Evolutionary conservation across 2,888 invertebrate species (phyloP).

Genomic region (Ophioninae sp.): DNA sequence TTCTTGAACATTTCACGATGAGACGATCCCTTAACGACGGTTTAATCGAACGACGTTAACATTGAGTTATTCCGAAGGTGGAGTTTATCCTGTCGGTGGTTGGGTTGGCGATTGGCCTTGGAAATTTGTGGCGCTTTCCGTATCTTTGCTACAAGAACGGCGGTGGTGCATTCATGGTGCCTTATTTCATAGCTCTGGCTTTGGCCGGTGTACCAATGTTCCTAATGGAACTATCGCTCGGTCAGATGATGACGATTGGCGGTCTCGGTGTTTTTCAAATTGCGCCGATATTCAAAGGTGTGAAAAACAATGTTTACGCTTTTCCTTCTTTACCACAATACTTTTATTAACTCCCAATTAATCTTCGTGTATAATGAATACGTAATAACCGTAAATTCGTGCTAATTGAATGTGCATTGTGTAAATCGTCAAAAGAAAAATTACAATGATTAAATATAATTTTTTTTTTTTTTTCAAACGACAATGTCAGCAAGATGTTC

Average conservation of each 20-base stretch:
- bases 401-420: not conserved
- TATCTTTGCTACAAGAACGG: slow-evolving; percentile 83
- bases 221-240: slow-evolving; percentile 84
- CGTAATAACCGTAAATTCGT: not conserved
- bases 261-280: slow-evolving; percentile 83
- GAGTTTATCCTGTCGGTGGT: slow-evolving; percentile 84
- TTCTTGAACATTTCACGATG: too few relatives aligned
- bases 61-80: slow-evolving; percentile 68
- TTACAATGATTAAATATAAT: not conserved
- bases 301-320: not conserved
- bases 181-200: slow-evolving; percentile 84
- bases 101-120: slow-evolving; percentile 85
- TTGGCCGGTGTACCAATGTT: slow-evolving; percentile 85
- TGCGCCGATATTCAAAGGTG: slow-evolving; percentile 83
- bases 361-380: not conserved
- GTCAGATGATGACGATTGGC: slow-evolving; percentile 84
- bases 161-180: slow-evolving; percentile 83
- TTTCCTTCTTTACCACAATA: not conserved
- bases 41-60: too few relatives aligned
- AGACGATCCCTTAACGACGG: too few relatives aligned
- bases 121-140: slow-evolving; percentile 86
- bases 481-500: not conserved
- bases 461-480: too few relatives aligned
- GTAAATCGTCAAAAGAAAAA: not conserved
- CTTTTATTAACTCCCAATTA: not conserved